Conservation (phyloP, 2,888 invertebrate species). For the Ceriagrion tenellum region DNA sequence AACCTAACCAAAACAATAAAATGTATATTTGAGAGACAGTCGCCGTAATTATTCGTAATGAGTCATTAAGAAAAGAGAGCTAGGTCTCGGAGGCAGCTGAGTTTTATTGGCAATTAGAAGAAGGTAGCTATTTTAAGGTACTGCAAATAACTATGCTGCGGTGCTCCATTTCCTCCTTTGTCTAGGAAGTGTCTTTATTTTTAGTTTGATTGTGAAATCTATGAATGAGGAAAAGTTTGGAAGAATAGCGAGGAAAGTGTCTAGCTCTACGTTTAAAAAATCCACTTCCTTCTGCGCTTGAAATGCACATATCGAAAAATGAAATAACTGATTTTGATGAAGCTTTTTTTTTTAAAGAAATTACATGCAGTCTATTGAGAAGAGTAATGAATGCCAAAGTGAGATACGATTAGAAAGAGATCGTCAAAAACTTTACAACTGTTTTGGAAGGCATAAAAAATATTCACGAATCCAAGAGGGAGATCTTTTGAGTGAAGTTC, state of each 20-base stretch:
- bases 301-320: not conserved
- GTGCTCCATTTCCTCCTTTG: slow-evolving; percentile 26
- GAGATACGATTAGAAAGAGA: no score
- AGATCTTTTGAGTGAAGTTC: no score
- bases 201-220: not conserved
- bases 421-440: no score
- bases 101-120: slow-evolving; percentile 31
- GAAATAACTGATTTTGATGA: no score
- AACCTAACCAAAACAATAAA: not conserved
- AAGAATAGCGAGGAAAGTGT: not conserved
- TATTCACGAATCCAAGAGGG: no score
- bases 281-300: not conserved
- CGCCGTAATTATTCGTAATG: not conserved
- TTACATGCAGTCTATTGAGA: no score
- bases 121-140: slow-evolving; percentile 25
- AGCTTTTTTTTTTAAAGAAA: no score
- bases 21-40: not conserved
- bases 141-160: slow-evolving; percentile 29
- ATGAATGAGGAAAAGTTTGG: not conserved
- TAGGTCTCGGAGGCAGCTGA: not conserved
- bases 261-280: not conserved
- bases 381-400: no score
- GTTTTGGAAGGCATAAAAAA: no score
- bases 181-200: slow-evolving; percentile 4
- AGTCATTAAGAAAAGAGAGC: not conserved